Evolutionary conservation across 2,113 vertebrate species (phyloP).

Genomic region (Lophius piscatorius): DNA sequence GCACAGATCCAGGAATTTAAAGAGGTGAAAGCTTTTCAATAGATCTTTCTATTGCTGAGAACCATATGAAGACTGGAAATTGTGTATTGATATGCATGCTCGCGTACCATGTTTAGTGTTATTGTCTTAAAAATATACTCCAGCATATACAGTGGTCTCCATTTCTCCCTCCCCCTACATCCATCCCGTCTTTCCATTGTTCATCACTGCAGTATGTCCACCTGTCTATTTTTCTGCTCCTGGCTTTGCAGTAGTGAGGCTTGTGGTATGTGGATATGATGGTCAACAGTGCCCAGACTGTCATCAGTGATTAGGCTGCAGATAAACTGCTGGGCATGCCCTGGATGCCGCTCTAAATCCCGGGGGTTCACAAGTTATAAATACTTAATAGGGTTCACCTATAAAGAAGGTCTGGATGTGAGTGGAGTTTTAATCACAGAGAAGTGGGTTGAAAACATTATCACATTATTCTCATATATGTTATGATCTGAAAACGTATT

Average conservation of each 20-base stretch:
- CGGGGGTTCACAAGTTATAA: slow-evolving; percentile 51
- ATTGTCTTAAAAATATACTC: background rate
- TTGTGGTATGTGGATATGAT: slow-evolving; percentile 63
- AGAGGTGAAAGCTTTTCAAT: slow-evolving; percentile 80
- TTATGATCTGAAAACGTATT: too few species aligned
- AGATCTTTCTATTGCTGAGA: background rate
- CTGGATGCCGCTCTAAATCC: slow-evolving; percentile 53
- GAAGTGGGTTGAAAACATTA: too few species aligned
- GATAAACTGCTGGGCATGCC: slow-evolving; percentile 61
- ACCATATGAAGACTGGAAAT: background rate
- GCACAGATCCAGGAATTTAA: slow-evolving; percentile 98
- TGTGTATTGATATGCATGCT: background rate
- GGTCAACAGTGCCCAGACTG: slow-evolving; percentile 45
- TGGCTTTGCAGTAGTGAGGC: slow-evolving; percentile 34
- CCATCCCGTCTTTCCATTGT: slow-evolving; percentile 52
- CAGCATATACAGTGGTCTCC: background rate
- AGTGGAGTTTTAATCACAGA: too few species aligned
- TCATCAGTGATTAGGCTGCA: slow-evolving; percentile 69
- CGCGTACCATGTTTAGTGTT: background rate
- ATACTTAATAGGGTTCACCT: slow-evolving; percentile 43
- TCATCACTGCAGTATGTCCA: slow-evolving; percentile 55
- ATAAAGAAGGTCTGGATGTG: slow-evolving; percentile 23
- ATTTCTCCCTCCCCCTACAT: slow-evolving; percentile 22
- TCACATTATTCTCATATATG: too few species aligned
- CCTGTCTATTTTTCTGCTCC: slow-evolving; percentile 58